Evolutionary conservation across 2,797 vertebrate species (phyloP), one percentile per base, ranked within the genome.

Genomic region (Oceanodroma leucorhoa): DNA sequence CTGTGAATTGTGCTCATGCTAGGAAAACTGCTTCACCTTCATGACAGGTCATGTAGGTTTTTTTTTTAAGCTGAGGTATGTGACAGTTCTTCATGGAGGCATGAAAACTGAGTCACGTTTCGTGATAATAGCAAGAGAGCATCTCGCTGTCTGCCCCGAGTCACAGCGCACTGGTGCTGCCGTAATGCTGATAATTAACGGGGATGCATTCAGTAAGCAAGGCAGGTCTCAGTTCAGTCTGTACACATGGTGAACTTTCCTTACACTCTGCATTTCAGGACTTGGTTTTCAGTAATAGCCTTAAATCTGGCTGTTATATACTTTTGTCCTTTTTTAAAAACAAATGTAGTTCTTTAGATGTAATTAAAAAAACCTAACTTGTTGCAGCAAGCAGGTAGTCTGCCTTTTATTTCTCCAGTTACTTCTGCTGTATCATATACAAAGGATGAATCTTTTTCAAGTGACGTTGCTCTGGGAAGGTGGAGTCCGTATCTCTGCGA

Each of bases 171-270:
- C 46, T 38, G 62, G 27, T 82, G 65, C 89, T 91, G 62, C 73
- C 92, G 3, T 22, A 34, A 23, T 2, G 1, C 40, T 30, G 57
- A 6, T 60, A 36, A 55, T 89, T 32, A 55, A 16, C 11, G 1
- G 64, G 20, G n/a, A 3, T 0, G 1, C 12, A 7, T 48, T 62
- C 1, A 0, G 14, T 53, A 10, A 27, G 34, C 43, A 57, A 64
- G 61, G n/a, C 14, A 48, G 29, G 30, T 19, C 66, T 48, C 50
- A 69, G 73, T 43, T 65, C 38, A 57, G 26, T 45, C 50, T 60
- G 18, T 55, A 14, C 20, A 13, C 5, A 2, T 0, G 1, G 24
- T 58, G 73, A 78, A 9, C 32, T 70, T 82, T 5, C 32, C 46
- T 84, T 61, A 38, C 9, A 3, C 21, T 53, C 70, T 69, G 50